Base-by-base conservation (phyloP, 1,140 invertebrate genomes). In the Cherax destructor region DNA sequence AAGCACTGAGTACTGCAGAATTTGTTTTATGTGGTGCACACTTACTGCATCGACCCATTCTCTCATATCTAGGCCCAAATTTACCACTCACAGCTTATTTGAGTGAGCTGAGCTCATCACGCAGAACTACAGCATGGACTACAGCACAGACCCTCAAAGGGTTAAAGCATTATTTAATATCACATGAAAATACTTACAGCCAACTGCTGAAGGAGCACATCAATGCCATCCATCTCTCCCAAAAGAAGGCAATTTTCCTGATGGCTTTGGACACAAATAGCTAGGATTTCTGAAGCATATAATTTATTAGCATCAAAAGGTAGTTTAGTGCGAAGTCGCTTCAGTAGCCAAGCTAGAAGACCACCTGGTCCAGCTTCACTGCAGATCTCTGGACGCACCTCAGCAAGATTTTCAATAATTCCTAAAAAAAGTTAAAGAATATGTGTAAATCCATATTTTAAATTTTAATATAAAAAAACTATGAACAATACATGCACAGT, bases 281-380 rank as follows among this genome's bases (percentile, higher is more conserved):
- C 98, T 21, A 99, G 95, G 81, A 99, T 97, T 96, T 99, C 99
- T 95, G 97, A 99, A 18, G 97, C 97, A 95, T 99, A 99, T 50
- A 99, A 95, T 95, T 99, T 99, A 94, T 99, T 99, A 0, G 96
- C 96, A 95, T 99, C 98, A 95, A 99, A 99, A 76, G 97, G 97
- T 59, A 97, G 95, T 95, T 97, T 97, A 16, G 96, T 96, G 95
- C 98, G 97, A 61, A 99, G 95, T 94, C 99, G 96, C 95, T 98
- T 98, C 1, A 99, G 94, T 47, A 99, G 95, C 98, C 99, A 99
- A 91, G 97, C 96, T 93, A 99, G 94, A 21, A 99, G 95, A 49
- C 98, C 99, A 95, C 93, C 91, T 92, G 95, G 94, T 18, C 95
- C 97, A 79, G 98, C 97, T 94, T 99, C 97, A 30, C 95, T 94